phyloP scores from a whole-genome alignment of 2,113 vertebrate genomes.

The Gymnarchus niloticus region DNA sequence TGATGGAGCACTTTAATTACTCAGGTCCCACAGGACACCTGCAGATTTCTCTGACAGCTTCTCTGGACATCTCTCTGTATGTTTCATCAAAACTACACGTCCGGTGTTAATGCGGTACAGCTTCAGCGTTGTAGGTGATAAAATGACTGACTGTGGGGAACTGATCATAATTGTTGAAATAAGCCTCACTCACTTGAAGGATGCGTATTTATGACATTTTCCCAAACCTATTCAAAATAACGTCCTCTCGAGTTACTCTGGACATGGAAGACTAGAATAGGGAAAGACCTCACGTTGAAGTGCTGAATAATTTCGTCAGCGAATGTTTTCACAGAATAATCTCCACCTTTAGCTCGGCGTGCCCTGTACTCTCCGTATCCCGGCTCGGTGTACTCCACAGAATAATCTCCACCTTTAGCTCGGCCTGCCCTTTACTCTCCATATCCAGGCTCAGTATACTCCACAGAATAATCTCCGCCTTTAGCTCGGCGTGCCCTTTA shows the following conservation, averaged over 20 bases:
- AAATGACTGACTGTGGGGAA: background rate
- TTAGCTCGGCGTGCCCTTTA: too few relatives aligned
- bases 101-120: background rate
- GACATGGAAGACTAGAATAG: background rate
- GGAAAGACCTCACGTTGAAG: background rate
- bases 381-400: too few relatives aligned
- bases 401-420: too few relatives aligned
- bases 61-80: background rate
- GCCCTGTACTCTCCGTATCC: slow-evolving; percentile 20
- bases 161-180: background rate
- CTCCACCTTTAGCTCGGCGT: slow-evolving; percentile 22
- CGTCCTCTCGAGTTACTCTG: background rate
- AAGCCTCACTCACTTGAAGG: background rate
- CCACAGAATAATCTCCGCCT: too few relatives aligned
- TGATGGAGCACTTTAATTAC: background rate
- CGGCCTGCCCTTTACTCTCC: too few relatives aligned
- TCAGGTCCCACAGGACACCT: background rate
- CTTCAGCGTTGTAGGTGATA: background rate
- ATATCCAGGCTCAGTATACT: too few relatives aligned
- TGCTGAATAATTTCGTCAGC: background rate
- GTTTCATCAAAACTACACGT: background rate
- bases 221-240: background rate
- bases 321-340: slow-evolving; percentile 5
- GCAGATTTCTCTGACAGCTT: background rate
- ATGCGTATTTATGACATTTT: background rate